Conservation (phyloP, 2,888 invertebrate species). For the Phorcus lineatus region DNA sequence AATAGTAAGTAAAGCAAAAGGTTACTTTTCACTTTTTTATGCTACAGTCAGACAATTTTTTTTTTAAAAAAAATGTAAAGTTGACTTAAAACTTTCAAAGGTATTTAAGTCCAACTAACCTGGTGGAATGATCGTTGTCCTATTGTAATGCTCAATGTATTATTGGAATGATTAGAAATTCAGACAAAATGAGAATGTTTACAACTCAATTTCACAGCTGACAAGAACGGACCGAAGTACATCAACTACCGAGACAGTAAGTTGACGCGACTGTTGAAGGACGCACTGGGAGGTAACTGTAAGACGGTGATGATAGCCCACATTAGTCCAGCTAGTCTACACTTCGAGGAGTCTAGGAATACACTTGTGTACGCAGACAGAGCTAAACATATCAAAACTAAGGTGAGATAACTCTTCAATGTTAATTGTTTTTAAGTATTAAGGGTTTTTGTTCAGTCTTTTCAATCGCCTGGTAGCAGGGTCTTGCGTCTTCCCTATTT, state of each 20-base stretch:
- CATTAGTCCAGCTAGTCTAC: constrained; percentile 87
- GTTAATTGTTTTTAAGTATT: not conserved
- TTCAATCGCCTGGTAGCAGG: not conserved
- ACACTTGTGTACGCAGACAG: constrained; percentile 95
- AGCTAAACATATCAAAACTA: constrained; percentile 94
- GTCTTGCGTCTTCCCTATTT: too few relatives aligned
- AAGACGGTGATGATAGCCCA: constrained; percentile 98
- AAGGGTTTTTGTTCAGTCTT: too few relatives aligned
- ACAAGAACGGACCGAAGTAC: constrained; percentile 79
- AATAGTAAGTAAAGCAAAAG: too few relatives aligned
- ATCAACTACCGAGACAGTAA: constrained; percentile 98
- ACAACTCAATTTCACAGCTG: constrained; percentile 53
- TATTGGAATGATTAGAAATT: too few relatives aligned
- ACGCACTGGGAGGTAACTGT: constrained; percentile 85
- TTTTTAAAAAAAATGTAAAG: too few relatives aligned
- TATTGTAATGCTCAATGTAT: too few relatives aligned
- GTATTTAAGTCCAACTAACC: not conserved
- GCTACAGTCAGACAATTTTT: too few relatives aligned
- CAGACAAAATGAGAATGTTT: not conserved
- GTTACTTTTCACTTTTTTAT: too few relatives aligned
- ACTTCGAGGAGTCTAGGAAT: constrained; percentile 94
- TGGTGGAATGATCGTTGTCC: too few relatives aligned
- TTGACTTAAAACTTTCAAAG: too few relatives aligned
- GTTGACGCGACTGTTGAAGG: constrained; percentile 87
- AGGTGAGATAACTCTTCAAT: constrained; percentile 78